These are phyloP conservation scores for Aculops lycopersici DNA, from an alignment of 1,140 invertebrate species.

Conservation along the genomic window DNA sequence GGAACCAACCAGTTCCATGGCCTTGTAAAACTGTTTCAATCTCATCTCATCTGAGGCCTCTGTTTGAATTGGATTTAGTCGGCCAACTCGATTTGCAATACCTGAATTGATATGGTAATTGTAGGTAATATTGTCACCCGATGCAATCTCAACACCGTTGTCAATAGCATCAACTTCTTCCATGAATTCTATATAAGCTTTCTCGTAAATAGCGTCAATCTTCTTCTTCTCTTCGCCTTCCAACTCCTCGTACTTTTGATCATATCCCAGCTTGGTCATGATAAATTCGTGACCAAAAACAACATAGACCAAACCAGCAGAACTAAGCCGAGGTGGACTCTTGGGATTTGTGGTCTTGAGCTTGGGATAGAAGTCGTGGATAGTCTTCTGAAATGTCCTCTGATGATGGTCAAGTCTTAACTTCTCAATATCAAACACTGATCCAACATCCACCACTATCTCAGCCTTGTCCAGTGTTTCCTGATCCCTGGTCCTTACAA, in stretches of 20 bases:
- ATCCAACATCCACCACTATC: slow-evolving; percentile 87
- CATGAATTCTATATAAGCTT: slow-evolving; percentile 60
- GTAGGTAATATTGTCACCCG: slow-evolving; percentile 1
- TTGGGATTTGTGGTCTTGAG: background rate
- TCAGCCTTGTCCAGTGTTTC: slow-evolving; percentile 42
- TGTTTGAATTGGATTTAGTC: slow-evolving; percentile 55
- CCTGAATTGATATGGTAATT: slow-evolving; percentile 40
- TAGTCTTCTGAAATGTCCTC: background rate
- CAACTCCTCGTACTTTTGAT: slow-evolving; percentile 2
- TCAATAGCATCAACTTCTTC: slow-evolving; percentile 85
- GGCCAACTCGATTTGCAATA: slow-evolving; percentile 34
- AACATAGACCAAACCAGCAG: slow-evolving; percentile 68
- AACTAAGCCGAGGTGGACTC: slow-evolving; percentile 38
- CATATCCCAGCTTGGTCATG: slow-evolving; percentile 14
- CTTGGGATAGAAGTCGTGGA: background rate
- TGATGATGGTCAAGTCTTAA: background rate
- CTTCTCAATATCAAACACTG: slow-evolving; percentile 29
- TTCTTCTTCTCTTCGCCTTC: slow-evolving; percentile 13
- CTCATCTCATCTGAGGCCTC: slow-evolving; percentile 14
- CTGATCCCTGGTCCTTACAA: slow-evolving; percentile 33
- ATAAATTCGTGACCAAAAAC: slow-evolving; percentile 61
- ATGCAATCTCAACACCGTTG: slow-evolving; percentile 29
- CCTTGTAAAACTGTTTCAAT: slow-evolving; percentile 20
- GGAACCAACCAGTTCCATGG: slow-evolving; percentile 36
- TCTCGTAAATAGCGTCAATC: slow-evolving; percentile 31